phyloP scores from a whole-genome alignment of 2,797 vertebrate species.

The Chiloscyllium punctatum region DNA sequence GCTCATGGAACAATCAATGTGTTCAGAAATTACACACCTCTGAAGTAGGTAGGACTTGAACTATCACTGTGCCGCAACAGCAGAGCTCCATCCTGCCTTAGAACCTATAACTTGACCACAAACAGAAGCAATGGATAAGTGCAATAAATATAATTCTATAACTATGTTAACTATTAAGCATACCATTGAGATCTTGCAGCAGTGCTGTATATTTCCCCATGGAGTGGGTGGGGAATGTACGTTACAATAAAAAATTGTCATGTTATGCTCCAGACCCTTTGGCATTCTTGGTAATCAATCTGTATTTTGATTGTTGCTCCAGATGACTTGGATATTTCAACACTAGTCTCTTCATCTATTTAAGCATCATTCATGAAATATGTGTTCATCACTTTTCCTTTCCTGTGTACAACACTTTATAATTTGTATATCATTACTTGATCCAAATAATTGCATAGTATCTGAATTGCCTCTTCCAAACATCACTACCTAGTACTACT shows the following conservation, averaged over 20 bases:
- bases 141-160: background rate
- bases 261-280: too few relatives aligned
- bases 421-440: background rate
- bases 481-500: background rate
- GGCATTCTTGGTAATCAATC: background rate
- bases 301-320: background rate
- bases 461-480: background rate
- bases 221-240: too few relatives aligned
- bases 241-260: too few relatives aligned
- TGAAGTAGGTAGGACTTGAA: too few relatives aligned
- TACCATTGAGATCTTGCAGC: too few relatives aligned
- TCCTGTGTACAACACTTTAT: background rate
- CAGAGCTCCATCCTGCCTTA: too few relatives aligned
- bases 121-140: background rate
- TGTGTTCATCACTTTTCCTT: background rate
- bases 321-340: background rate
- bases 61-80: too few relatives aligned
- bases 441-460: background rate
- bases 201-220: too few relatives aligned
- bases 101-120: background rate
- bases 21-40: too few relatives aligned
- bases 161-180: background rate
- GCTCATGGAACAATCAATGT: background rate
- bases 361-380: background rate
- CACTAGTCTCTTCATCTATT: background rate